Conservation (phyloP, 2,113 vertebrate genomes). For the Smithornis capensis region DNA sequence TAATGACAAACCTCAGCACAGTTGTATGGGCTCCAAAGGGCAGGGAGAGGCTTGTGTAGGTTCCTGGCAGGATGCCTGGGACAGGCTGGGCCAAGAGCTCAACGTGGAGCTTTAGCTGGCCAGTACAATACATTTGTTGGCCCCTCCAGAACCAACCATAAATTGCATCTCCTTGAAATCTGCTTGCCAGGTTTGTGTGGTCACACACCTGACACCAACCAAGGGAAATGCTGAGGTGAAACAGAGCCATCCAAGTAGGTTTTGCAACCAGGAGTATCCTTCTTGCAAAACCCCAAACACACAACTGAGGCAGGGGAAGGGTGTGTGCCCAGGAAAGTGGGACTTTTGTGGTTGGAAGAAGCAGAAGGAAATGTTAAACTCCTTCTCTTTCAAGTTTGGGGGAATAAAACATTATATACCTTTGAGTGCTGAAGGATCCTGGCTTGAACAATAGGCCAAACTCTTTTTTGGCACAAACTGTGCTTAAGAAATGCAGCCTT, state of each 20-base stretch:
- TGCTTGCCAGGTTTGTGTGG: background rate
- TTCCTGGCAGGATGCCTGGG: background rate
- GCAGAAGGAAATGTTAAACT: background rate
- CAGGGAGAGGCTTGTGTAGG: background rate
- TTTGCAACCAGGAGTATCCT: background rate
- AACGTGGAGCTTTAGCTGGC: background rate
- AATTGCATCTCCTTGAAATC: background rate
- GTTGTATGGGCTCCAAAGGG: background rate
- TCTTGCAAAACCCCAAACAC: background rate
- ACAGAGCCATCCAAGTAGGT: background rate
- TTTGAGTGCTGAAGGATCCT: background rate
- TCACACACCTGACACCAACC: background rate
- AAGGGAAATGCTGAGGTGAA: background rate
- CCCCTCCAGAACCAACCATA: background rate
- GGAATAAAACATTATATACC: background rate
- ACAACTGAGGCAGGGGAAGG: background rate
- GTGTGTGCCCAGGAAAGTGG: background rate
- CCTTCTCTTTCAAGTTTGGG: background rate
- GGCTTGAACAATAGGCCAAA: background rate
- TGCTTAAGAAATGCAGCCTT: background rate
- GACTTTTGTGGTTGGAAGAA: background rate
- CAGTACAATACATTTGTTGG: background rate
- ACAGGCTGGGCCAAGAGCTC: background rate
- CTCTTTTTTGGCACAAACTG: background rate
- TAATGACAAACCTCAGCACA: background rate